Percentiles rank a stretch among this genome's conserved stretches.
Evolutionary conservation across 2,888 invertebrate genomes (phyloP).

Genomic region (Drosophila nigricruria): DNA sequence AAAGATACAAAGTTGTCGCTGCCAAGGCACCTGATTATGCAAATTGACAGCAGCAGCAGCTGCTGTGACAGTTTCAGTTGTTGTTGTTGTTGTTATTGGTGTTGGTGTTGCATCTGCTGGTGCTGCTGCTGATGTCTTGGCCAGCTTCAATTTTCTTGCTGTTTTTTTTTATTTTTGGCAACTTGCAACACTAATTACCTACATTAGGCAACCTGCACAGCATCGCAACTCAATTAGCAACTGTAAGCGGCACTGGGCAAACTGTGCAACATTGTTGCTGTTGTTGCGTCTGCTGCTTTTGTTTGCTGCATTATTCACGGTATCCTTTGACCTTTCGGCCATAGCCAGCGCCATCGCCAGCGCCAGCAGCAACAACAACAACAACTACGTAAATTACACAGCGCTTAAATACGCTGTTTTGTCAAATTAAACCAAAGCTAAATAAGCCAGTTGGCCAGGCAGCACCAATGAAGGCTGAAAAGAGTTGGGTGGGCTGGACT

Average conservation of each 20-base stretch:
- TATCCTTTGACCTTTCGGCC: slow-evolving; percentile 65
- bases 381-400: slow-evolving; percentile 40
- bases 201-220: slow-evolving; percentile 76
- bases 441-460: slow-evolving; percentile 54
- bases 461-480: slow-evolving; percentile 1
- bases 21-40: slow-evolving; percentile 53
- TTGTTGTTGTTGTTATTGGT: slow-evolving; percentile 9
- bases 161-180: slow-evolving; percentile 34
- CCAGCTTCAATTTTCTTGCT: slow-evolving; percentile 16
- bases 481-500: background rate
- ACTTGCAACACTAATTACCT: slow-evolving; percentile 67
- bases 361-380: background rate
- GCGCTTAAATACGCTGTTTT: slow-evolving; percentile 68
- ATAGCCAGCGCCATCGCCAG: slow-evolving; percentile 17
- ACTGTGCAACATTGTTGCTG: slow-evolving; percentile 27
- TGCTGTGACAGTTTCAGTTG: slow-evolving; percentile 8
- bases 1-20: slow-evolving; percentile 48
- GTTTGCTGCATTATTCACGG: slow-evolving; percentile 57
- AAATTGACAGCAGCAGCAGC: slow-evolving; percentile 60
- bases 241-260: slow-evolving; percentile 59
- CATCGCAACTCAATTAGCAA: slow-evolving; percentile 75
- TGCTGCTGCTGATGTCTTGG: slow-evolving; percentile 33
- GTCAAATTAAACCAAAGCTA: slow-evolving; percentile 74
- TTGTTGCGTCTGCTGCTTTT: slow-evolving; percentile 23
- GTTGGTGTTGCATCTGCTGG: background rate